A percentile compares a stretch with the other conserved stretches of the same genome.
These are phyloP conservation scores for Diphyllodes magnificus DNA, from an alignment of 2,113 vertebrate species.

Conservation along the genomic window DNA sequence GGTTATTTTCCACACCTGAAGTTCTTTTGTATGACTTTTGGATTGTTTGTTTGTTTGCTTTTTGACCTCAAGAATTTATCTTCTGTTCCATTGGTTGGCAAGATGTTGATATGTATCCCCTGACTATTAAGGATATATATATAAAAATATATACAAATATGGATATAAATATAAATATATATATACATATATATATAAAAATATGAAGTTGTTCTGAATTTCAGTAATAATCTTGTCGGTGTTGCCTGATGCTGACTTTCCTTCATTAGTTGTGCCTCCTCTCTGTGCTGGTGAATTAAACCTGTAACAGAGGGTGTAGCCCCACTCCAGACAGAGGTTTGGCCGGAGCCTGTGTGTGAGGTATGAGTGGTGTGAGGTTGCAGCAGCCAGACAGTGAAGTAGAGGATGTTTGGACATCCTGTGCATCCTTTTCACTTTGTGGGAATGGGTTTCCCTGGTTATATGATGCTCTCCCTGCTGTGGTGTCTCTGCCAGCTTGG, in stretches of 20 bases:
- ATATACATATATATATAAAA: neutral
- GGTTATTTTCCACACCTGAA: neutral
- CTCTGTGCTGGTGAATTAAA: neutral
- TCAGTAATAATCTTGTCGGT: neutral
- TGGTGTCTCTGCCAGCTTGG: neutral
- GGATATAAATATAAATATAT: too few relatives aligned
- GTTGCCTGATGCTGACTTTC: neutral
- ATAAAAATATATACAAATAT: too few relatives aligned
- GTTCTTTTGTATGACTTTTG: neutral
- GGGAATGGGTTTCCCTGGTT: neutral
- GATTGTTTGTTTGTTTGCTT: neutral
- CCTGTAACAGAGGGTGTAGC: neutral
- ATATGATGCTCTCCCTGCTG: neutral
- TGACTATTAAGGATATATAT: neutral
- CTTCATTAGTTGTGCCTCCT: neutral
- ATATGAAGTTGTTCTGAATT: neutral
- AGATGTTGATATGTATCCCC: neutral
- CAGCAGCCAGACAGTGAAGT: fast-evolving
- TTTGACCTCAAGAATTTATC: neutral
- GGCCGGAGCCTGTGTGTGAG: neutral
- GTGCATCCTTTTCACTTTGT: neutral
- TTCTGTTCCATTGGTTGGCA: neutral
- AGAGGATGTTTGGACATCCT: too few relatives aligned
- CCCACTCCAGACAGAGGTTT: neutral
- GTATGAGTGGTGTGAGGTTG: fast-evolving